phyloP scores from a whole-genome alignment of 2,797 vertebrate species.

The Helostoma temminkii region DNA sequence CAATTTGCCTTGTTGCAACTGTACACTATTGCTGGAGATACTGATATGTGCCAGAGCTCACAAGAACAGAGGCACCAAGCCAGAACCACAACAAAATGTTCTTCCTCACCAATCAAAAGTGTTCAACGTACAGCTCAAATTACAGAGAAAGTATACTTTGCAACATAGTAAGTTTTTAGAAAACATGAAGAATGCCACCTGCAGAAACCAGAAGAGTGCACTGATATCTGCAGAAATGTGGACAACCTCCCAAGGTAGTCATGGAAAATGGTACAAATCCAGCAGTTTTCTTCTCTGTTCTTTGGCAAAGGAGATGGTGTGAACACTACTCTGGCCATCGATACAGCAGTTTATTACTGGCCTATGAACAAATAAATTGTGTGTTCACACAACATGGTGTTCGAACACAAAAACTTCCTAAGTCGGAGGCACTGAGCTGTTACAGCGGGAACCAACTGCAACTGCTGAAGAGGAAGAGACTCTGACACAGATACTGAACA shows the following conservation, averaged over 20 bases:
- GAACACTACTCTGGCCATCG: constrained; percentile 67
- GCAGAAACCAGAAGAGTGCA: too few species aligned
- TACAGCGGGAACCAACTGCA: constrained; percentile 58
- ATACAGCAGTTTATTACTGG: constrained; percentile 65
- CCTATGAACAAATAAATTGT: too few species aligned
- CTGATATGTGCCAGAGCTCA: background rate
- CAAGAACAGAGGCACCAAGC: too few species aligned
- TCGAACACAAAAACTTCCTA: constrained; percentile 72
- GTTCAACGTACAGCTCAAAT: background rate
- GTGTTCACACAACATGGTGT: too few species aligned
- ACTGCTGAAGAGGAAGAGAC: constrained; percentile 44
- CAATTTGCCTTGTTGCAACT: background rate
- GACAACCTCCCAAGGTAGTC: too few species aligned
- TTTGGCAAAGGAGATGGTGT: too few species aligned
- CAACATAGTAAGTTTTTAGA: too few species aligned
- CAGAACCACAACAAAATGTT: background rate
- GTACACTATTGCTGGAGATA: background rate
- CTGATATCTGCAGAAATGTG: too few species aligned
- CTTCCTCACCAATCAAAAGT: background rate
- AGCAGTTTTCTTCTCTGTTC: too few species aligned
- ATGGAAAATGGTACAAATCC: too few species aligned
- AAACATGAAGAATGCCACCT: too few species aligned
- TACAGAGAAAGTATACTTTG: too few species aligned
- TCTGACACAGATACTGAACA: constrained; percentile 41
- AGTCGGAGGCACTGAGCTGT: constrained; percentile 55